Percentiles rank a stretch among this genome's conserved stretches.
Conservation (phyloP, 2,113 vertebrate genomes). For the Rhinoderma darwinii region DNA sequence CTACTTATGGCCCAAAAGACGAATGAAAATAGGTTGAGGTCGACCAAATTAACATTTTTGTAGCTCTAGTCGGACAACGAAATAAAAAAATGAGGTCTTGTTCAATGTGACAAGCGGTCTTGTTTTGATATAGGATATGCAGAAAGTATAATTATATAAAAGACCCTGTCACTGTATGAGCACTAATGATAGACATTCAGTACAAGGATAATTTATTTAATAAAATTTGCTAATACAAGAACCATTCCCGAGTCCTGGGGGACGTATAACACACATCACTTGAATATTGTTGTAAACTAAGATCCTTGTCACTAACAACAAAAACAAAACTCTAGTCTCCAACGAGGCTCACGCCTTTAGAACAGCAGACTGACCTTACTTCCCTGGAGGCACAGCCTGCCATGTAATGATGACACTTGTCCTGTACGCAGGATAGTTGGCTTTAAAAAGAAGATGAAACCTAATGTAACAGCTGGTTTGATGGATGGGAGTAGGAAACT, state of each 20-base stretch:
- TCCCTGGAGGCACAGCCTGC: constrained; percentile 18
- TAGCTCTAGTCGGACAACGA: too few species aligned
- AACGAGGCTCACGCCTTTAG: neutral
- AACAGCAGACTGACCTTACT: constrained; percentile 5
- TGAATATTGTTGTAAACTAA: neutral
- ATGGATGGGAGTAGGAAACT: constrained; percentile 25
- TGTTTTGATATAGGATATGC: neutral
- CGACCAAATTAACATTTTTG: too few species aligned
- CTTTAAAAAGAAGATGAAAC: neutral
- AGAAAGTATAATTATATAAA: neutral
- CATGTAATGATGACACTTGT: constrained; percentile 33
- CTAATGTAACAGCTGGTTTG: constrained; percentile 21
- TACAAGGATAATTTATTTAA: neutral
- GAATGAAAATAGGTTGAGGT: too few species aligned
- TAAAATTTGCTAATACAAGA: neutral
- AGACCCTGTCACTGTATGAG: neutral
- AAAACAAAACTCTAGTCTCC: constrained; percentile 34
- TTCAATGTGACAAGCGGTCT: neutral
- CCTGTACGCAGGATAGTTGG: neutral
- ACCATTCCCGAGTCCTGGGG: neutral
- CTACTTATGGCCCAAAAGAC: too few species aligned
- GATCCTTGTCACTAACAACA: constrained; percentile 36
- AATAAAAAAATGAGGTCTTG: neutral
- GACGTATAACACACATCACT: constrained; percentile 1
- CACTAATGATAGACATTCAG: neutral